Conservation (phyloP, 2,888 invertebrate genomes). For the Amblyjoppa fuscipennis region DNA sequence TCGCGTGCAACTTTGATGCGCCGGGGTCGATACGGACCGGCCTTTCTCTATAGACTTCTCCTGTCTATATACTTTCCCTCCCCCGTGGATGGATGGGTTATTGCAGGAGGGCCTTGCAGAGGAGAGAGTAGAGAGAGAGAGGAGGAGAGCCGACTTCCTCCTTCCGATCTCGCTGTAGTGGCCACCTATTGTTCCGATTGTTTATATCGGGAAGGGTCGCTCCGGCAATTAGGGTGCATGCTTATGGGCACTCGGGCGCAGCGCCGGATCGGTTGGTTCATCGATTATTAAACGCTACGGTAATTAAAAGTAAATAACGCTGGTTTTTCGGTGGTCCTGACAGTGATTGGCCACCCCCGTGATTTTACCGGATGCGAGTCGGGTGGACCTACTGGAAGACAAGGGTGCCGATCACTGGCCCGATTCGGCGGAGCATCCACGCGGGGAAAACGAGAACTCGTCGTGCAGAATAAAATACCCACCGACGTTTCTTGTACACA, state of each 20-base stretch:
- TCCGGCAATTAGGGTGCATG: constrained; percentile 72
- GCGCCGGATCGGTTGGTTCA: constrained; percentile 69
- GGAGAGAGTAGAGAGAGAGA: background rate
- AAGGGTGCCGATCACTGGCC: too few relatives aligned
- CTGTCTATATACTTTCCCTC: constrained; percentile 49
- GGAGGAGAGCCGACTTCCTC: background rate
- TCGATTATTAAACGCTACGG: constrained; percentile 82
- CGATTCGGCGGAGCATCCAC: too few relatives aligned
- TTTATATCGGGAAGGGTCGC: constrained; percentile 71
- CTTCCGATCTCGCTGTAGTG: constrained; percentile 38
- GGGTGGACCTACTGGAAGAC: too few relatives aligned
- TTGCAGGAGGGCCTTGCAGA: constrained; percentile 49
- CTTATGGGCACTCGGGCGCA: constrained; percentile 63
- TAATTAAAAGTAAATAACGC: constrained; percentile 83
- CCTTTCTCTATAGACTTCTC: constrained; percentile 49
- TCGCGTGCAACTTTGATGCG: constrained; percentile 84
- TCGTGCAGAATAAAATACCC: too few relatives aligned
- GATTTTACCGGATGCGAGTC: background rate
- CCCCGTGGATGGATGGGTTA: constrained; percentile 54
- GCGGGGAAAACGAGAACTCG: too few relatives aligned
- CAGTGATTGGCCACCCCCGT: constrained; percentile 26
- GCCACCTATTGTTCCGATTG: constrained; percentile 63
- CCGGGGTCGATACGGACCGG: constrained; percentile 75
- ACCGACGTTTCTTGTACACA: too few relatives aligned
- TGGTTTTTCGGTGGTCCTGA: constrained; percentile 40